These are phyloP conservation scores for Urosaurus nigricauda DNA, from an alignment of 2,797 vertebrate species.

Conservation along the genomic window DNA sequence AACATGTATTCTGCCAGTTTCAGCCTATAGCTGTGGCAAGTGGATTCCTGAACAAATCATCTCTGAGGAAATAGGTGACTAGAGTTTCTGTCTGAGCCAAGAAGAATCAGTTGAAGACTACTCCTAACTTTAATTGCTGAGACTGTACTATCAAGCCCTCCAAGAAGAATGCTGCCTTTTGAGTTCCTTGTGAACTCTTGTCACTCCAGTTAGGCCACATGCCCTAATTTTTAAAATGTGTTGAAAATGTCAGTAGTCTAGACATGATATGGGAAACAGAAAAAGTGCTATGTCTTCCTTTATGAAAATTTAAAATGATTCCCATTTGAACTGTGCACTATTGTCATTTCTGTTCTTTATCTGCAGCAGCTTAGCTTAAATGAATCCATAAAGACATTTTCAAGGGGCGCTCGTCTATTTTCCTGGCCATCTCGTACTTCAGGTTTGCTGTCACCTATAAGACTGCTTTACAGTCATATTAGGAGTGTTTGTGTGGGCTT, in stretches of 20 bases:
- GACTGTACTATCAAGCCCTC: background rate
- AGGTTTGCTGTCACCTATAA: too few species aligned
- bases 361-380: background rate
- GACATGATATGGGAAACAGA: background rate
- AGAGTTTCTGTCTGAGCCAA: background rate
- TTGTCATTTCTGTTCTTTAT: background rate
- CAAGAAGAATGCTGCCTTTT: background rate
- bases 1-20: too few species aligned
- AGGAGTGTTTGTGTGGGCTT: too few species aligned
- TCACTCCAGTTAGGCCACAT: background rate
- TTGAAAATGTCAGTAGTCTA: background rate
- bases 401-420: background rate
- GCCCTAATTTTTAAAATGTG: background rate
- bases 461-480: background rate
- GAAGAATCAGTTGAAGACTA: background rate
- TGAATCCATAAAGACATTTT: background rate
- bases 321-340: background rate
- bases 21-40: background rate
- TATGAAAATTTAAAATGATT: background rate
- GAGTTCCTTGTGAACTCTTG: background rate
- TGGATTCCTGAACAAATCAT: background rate
- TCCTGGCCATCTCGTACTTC: background rate
- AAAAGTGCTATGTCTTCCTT: background rate
- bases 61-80: background rate
- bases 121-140: background rate